phyloP scores from a whole-genome alignment of 1,140 invertebrate species.

The Lucilia sericata region DNA sequence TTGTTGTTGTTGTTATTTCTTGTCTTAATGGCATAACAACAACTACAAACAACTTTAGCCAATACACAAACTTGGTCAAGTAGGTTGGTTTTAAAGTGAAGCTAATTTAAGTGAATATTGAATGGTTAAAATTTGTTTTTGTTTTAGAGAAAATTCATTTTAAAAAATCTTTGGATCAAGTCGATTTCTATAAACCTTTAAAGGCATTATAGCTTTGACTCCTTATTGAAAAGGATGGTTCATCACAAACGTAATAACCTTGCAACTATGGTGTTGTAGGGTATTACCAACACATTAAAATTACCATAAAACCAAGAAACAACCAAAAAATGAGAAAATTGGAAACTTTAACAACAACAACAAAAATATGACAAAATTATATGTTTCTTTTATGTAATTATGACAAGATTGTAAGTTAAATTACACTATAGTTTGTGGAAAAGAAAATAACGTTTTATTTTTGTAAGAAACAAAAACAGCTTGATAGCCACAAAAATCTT shows the following conservation, averaged over 20 bases:
- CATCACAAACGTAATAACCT: too few species aligned
- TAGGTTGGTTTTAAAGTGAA: slow-evolving; percentile 5
- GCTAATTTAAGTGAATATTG: slow-evolving; percentile 27
- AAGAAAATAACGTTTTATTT: too few species aligned
- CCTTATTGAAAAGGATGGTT: too few species aligned
- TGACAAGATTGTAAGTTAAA: neutral
- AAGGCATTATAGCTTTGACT: too few species aligned
- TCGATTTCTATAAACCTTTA: too few species aligned
- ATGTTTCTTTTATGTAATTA: slow-evolving; percentile 19
- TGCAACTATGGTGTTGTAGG: too few species aligned
- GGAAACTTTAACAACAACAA: neutral
- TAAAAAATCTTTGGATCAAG: too few species aligned
- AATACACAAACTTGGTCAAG: neutral
- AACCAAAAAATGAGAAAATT: neutral
- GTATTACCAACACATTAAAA: neutral
- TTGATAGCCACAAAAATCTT: neutral
- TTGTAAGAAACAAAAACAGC: neutral
- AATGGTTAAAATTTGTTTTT: neutral
- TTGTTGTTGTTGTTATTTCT: neutral
- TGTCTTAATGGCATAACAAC: neutral
- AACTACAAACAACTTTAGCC: neutral
- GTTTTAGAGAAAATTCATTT: neutral
- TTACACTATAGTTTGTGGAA: neutral
- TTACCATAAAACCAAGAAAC: neutral
- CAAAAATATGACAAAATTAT: slow-evolving; percentile 1